Base-by-base conservation (phyloP, 1,140 invertebrate genomes). In the Diorhabda elongata region DNA sequence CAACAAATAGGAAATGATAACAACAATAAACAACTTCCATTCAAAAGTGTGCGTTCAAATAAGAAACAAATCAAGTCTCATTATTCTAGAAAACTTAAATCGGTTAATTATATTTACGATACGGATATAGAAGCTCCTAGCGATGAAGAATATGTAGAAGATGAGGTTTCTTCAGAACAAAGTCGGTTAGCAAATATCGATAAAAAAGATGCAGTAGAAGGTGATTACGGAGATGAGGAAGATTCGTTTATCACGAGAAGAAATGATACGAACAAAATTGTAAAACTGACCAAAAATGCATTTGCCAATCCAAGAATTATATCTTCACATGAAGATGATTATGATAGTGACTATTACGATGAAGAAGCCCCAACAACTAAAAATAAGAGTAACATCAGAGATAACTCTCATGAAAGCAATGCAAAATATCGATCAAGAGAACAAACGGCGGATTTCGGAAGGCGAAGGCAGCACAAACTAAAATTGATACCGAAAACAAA, bases 141-240 rank as follows among this genome's bases (percentile, higher is more conserved):
- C 11, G 67, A 60, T 42, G 4, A 67, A n/a, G 57, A 44, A 9
- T 41, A 42, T 43, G 65, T 58, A 44, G 57, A 5, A n/a, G 42
- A 42, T 11, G 42, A 56, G 6, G 44, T 11, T 7, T 44, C 65
- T 43, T 41, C 65, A 4, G 47, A 67, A 44, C 9, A 44, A 43
- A 9, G 47, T n/a, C 8, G 58, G 9, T 4, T 60, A 5, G 3
- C 3, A 3, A 9, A 5, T 9, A 42, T 61, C 44, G 47, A 67
- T 5, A 73, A 73, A 65, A 73, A 73, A 9, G 61, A 59, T 52
- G 58, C 69, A 61, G 64, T 66, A 3, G 71, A 73, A 58, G 71
- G 68, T 5, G 72, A 73, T 11, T 73, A 73, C 47, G 65, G 64
- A 8, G 72, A 73, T 9, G 72, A 73, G 64, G 72, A 73, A 57